Conservation (phyloP, 2,888 invertebrate species). For the Pteria penguin region DNA sequence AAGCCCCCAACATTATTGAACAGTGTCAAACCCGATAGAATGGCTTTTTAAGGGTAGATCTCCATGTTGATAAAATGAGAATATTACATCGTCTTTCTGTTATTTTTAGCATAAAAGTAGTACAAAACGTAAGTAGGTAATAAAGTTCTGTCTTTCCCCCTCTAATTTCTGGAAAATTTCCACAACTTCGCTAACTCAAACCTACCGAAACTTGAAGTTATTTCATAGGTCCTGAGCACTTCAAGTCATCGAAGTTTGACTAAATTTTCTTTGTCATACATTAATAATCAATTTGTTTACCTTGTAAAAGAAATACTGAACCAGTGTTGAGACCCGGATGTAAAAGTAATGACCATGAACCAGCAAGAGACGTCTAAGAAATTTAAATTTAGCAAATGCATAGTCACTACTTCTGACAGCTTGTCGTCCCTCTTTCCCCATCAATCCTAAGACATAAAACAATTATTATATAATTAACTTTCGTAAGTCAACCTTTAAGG, state of each 20-base stretch:
- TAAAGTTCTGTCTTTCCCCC: not conserved
- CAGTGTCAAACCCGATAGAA: no score
- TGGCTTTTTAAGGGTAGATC: no score
- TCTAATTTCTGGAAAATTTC: not conserved
- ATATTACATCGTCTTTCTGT: not conserved
- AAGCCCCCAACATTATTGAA: no score
- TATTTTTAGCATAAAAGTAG: no score
- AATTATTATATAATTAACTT: no score
- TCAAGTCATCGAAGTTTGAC: no score
- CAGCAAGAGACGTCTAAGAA: slow-evolving; percentile 87
- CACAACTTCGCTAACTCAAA: no score
- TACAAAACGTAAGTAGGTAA: no score
- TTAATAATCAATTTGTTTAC: slow-evolving; percentile 62
- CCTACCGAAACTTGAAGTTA: no score
- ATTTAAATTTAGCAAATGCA: slow-evolving; percentile 90
- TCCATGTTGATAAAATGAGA: not conserved
- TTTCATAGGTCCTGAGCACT: no score
- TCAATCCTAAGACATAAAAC: slow-evolving; percentile 79
- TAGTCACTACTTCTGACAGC: slow-evolving; percentile 89
- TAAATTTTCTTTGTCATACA: not conserved
- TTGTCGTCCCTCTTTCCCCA: slow-evolving; percentile 84
- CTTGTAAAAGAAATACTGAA: slow-evolving; percentile 93
- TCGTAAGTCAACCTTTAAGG: no score
- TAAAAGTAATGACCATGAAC: slow-evolving; percentile 93
- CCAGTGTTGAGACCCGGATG: slow-evolving; percentile 86